Evolutionary conservation across 1,140 invertebrate genomes (phyloP).

Genomic region (Physella acuta): DNA sequence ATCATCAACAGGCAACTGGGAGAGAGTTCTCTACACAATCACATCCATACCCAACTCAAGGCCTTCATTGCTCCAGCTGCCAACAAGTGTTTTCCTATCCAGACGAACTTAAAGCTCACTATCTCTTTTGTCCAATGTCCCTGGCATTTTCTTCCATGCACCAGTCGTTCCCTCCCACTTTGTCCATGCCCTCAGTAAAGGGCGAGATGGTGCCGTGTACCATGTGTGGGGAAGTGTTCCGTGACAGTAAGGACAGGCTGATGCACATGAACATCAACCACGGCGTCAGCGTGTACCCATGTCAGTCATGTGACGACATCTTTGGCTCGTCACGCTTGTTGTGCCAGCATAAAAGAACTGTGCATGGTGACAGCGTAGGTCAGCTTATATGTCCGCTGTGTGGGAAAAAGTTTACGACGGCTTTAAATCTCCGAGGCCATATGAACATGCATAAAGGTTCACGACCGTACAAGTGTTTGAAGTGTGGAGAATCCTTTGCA

Average conservation of each 20-base stretch:
- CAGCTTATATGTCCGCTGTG: slow-evolving; percentile 4
- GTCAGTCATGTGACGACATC: not conserved
- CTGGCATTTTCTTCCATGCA: not conserved
- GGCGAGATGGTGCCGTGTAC: not conserved
- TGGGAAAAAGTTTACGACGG: slow-evolving; percentile 8
- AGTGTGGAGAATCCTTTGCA: slow-evolving; percentile 16
- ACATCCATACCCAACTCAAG: too few relatives aligned
- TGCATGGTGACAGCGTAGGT: not conserved
- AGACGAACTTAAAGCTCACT: slow-evolving; percentile 4
- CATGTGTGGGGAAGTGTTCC: slow-evolving; percentile 9
- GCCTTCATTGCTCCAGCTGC: not conserved
- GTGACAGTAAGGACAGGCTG: not conserved
- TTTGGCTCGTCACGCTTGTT: slow-evolving; percentile 13
- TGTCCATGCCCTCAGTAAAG: not conserved
- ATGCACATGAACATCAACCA: slow-evolving; percentile 7
- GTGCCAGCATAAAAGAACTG: slow-evolving; percentile 1
- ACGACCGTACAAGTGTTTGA: slow-evolving; percentile 5
- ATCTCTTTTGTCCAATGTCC: not conserved
- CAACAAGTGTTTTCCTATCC: not conserved
- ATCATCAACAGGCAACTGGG: not conserved
- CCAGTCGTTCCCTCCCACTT: not conserved
- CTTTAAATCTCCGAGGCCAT: slow-evolving; percentile 10
- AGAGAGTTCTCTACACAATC: too few relatives aligned
- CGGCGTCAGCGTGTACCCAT: slow-evolving; percentile 3
- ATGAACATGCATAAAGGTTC: slow-evolving; percentile 17